Percentiles rank a stretch among this genome's conserved stretches.
phyloP scores from a whole-genome alignment of 2,797 vertebrate species.

The Phataginus tricuspis region DNA sequence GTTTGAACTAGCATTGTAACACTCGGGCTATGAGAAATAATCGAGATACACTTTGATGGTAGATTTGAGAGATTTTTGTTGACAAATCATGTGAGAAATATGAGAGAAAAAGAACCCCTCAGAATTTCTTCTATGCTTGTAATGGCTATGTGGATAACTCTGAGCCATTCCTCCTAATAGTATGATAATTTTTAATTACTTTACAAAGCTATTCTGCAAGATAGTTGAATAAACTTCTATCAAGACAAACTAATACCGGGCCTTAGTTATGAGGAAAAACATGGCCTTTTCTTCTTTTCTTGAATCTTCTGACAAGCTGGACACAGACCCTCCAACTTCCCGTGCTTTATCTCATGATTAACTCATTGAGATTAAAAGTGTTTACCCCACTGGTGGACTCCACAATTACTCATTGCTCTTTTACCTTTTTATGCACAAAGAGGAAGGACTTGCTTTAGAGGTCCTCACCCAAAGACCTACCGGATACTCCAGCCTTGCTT shows the following conservation, averaged over 20 bases:
- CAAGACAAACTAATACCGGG: not conserved
- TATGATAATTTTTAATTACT: not conserved
- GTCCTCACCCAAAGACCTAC: not conserved
- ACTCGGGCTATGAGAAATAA: not conserved
- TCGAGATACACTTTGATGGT: not conserved
- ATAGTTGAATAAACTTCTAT: not conserved
- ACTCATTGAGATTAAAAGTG: not conserved
- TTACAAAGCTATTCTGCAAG: not conserved
- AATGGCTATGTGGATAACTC: not conserved
- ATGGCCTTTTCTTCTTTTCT: not conserved
- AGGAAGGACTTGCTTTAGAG: not conserved
- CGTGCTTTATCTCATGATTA: not conserved
- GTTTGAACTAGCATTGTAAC: not conserved
- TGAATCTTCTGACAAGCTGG: not conserved
- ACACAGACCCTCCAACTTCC: not conserved
- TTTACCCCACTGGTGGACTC: not conserved
- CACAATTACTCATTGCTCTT: not conserved
- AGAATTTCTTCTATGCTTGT: not conserved
- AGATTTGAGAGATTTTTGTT: not conserved
- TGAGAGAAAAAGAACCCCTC: not conserved
- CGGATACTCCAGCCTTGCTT: not conserved
- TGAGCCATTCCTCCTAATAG: not conserved
- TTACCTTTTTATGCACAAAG: not conserved
- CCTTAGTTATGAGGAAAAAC: not conserved
- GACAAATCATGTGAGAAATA: not conserved